Base-by-base conservation (phyloP, 2,797 vertebrate genomes). In the Gymnocypris eckloni region DNA sequence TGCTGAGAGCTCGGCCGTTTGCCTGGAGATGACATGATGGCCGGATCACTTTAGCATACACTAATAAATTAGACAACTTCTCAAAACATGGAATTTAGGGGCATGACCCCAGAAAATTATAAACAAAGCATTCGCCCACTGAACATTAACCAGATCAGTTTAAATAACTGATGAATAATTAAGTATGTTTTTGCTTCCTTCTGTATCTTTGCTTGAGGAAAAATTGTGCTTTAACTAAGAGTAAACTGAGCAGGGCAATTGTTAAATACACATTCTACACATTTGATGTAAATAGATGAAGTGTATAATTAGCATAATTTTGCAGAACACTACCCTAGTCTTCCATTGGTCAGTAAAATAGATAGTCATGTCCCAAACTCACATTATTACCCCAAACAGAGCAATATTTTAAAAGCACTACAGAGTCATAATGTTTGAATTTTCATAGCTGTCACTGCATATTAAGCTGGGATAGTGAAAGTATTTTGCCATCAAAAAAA, bases 41-140 rank as follows among this genome's bases (percentile, higher is more conserved):
- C 39, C 67, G 15, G 64, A 81, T 45, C 79, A 79, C 73, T 85
- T 70, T 37, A 66, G 66, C 82, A 4, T 70, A 50, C 61, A 52
- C 72, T 77, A 64, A 83, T 70, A 16, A 73, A 84, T 84, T 73
- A 72, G 56, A 81, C 82, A 82, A 59, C 73, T 82, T 66, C 67
- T 59, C 59, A 76, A 82, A 71, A 48, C 61, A 48, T 28, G 28
- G 28, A 82, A 83, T 76, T 11, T 39, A 22, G 22, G 78, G 50
- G 28, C 20, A n/a, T 64, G 48, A 75, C 56, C 84, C 64, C 41
- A 39, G 48, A 79, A 56, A 71, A 70, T 56, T 2, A 70, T 79
- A 70, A 84, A 84, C 50, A 56, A 84, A 84, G 82, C 10, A 25
- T 41, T 33, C 0, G 6, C 9, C 37, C 16, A n/a, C 48, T 28